Evolutionary conservation across 64 coral and sea anemone genomes (phyloP), one percentile per base, ranked within the genome.

Genomic region (Orbicella faveolata): DNA sequence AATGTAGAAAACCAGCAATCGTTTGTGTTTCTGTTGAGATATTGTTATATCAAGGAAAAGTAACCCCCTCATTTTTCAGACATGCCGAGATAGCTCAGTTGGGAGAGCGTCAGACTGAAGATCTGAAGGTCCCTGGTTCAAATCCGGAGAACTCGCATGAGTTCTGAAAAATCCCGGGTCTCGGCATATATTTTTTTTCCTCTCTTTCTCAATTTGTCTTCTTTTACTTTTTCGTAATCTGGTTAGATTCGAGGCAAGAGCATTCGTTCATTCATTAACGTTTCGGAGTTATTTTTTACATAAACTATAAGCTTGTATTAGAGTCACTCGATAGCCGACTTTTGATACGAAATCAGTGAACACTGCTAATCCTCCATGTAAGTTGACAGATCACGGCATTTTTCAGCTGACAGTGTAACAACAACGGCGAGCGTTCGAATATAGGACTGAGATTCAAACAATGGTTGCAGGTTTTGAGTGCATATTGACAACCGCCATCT

Each of bases 51-150:
- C n/a, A n/a, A n/a, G n/a, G n/a, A 68, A 59, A 59, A 59, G 10
- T 59, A 1, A 14, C 11, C 9, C 0, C 65, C 0, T 2, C 7
- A 2, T 67, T 2, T 0, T 23, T 25, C 23, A 68, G 23, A 7
- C 6, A 21, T 82, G 94, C 94, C 94, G 94, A 96, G 88, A 93
- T 96, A 96, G 94, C 94, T 96, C 94, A 96, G 94, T 96, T 96
- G 94, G 94, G 94, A 96, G 94, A 93, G 94, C 94, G 94, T 93
- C 94, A 96, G 91, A 96, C 94, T 96, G 94, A 96, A 96, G 94
- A 96, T 96, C 94, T 96, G 94, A 96, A 96, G 94, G 94, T 96
- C 94, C 94, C 94, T 93, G 94, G 94, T 96, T 96, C 91, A 93
- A 96, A 93, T 19, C 91, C 91, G 94, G 90, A 96, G 90, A 79